Evolutionary conservation across 2,113 vertebrate species (phyloP).

Genomic region (Pseudonaja textilis): DNA sequence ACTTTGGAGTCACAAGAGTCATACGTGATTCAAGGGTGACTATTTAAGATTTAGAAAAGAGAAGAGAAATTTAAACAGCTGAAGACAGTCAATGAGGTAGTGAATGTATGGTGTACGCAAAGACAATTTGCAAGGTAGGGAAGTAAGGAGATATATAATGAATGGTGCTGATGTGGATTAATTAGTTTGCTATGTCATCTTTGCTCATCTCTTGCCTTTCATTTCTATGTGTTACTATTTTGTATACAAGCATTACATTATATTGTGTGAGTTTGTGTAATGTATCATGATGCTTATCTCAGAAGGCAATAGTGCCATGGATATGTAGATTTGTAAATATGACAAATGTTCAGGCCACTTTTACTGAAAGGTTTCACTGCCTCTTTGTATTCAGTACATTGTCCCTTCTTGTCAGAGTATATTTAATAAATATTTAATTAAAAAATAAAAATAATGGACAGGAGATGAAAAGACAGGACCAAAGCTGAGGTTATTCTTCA

Average conservation of each 20-base stretch:
- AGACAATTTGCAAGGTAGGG: background rate
- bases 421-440: too few relatives aligned
- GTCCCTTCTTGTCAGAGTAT: background rate
- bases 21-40: background rate
- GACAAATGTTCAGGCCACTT: background rate
- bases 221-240: background rate
- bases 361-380: background rate
- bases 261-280: background rate
- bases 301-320: background rate
- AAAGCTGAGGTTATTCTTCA: background rate
- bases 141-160: background rate
- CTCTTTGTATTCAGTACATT: background rate
- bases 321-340: background rate
- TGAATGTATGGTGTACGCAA: background rate
- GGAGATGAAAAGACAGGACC: background rate
- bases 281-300: background rate
- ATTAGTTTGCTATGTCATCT: background rate
- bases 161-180: background rate
- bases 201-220: background rate
- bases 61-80: background rate
- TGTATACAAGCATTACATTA: background rate
- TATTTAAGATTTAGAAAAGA: background rate
- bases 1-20: background rate
- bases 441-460: background rate
- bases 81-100: background rate